A percentile compares a stretch with the other conserved stretches of the same genome.
These are phyloP conservation scores for Drosophila mimetica DNA, from an alignment of 2,888 invertebrate species.

Conservation along the genomic window DNA sequence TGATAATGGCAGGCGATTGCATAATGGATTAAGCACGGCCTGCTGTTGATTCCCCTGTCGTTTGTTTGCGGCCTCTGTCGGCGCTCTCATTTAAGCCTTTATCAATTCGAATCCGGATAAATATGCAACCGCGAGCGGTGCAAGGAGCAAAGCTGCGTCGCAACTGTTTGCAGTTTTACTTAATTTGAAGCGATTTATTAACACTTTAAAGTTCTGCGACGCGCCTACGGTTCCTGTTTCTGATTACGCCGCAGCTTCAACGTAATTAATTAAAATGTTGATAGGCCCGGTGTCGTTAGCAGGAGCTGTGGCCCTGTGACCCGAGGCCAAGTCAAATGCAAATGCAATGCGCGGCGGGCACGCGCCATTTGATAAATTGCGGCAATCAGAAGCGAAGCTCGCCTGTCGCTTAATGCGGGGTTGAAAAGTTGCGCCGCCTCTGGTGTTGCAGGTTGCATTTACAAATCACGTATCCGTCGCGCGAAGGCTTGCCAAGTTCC, in stretches of 20 bases:
- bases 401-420: constrained; percentile 42
- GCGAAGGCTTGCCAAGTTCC: constrained; percentile 40
- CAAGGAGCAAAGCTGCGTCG: not conserved
- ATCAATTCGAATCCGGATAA: constrained; percentile 61
- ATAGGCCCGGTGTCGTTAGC: constrained; percentile 33
- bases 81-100: constrained; percentile 68
- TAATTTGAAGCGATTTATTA: constrained; percentile 72
- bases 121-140: constrained; percentile 15
- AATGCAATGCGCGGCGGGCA: constrained; percentile 53
- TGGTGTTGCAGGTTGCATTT: constrained; percentile 31
- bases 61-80: constrained; percentile 40
- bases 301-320: not conserved
- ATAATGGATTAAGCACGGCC: constrained; percentile 66
- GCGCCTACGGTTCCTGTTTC: constrained; percentile 20
- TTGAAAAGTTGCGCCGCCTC: constrained; percentile 20
- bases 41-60: constrained; percentile 21
- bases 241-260: constrained; percentile 4
- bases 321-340: constrained; percentile 19
- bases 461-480: constrained; percentile 65
- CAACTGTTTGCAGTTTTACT: constrained; percentile 64
- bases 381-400: constrained; percentile 63
- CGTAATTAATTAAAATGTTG: constrained; percentile 56
- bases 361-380: constrained; percentile 68
- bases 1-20: constrained; percentile 72
- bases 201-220: constrained; percentile 53